Conservation (phyloP, 2,797 vertebrate genomes). For the Myotis findleyi region DNA sequence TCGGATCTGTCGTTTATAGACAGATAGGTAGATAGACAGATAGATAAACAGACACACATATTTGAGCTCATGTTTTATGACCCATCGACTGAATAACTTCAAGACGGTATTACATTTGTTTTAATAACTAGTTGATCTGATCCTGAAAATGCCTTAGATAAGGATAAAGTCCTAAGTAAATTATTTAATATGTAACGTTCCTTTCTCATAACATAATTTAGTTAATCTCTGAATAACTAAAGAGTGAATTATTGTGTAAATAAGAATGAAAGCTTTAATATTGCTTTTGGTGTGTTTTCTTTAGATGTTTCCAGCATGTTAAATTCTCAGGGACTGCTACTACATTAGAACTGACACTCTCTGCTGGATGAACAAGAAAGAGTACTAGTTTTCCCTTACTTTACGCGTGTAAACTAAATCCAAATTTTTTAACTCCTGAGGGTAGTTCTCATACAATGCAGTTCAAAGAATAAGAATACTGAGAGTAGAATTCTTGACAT, state of each 20-base stretch:
- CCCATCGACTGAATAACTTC: neutral
- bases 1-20: neutral
- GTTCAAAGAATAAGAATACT: neutral
- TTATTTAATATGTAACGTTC: neutral
- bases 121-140: neutral
- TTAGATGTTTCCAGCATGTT: neutral
- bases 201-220: neutral
- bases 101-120: neutral
- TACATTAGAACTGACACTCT: neutral
- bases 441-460: neutral
- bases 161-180: neutral
- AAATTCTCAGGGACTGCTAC: neutral
- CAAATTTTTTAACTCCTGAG: neutral
- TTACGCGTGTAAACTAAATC: neutral
- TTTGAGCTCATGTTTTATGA: conserved; percentile 13
- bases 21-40: neutral
- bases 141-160: neutral
- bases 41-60: neutral
- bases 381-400: neutral
- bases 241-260: neutral
- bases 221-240: neutral
- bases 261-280: neutral
- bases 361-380: neutral
- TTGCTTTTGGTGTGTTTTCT: neutral
- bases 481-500: neutral